Evolutionary conservation across 2,113 vertebrate species (phyloP).

Genomic region (Carassius gibelio): DNA sequence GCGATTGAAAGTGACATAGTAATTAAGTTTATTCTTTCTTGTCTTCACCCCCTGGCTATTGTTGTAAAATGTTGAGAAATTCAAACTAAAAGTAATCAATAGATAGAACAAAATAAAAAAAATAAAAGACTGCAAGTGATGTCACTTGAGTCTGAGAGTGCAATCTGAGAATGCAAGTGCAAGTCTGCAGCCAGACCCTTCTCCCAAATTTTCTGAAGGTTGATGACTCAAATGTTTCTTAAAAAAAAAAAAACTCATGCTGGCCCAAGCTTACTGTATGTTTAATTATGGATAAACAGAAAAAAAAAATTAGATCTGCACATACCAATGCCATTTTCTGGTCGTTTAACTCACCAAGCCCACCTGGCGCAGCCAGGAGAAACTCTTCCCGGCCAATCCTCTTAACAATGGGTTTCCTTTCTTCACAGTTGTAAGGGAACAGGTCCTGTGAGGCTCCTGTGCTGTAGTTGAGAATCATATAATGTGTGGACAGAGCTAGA

Average conservation of each 20-base stretch:
- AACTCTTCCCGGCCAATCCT: slow-evolving; percentile 94
- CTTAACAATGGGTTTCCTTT: slow-evolving; percentile 93
- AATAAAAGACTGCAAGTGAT: too few relatives aligned
- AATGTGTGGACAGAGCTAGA: slow-evolving; percentile 90
- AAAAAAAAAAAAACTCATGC: background rate
- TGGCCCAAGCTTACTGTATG: background rate
- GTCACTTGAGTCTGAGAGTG: too few relatives aligned
- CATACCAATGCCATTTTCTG: background rate
- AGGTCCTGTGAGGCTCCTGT: slow-evolving; percentile 91
- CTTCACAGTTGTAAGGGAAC: slow-evolving; percentile 93
- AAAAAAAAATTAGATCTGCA: background rate
- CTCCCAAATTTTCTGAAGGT: background rate
- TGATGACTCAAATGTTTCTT: background rate
- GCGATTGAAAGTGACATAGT: too few relatives aligned
- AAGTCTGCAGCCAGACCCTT: too few relatives aligned
- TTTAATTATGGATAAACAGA: background rate
- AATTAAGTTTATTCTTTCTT: too few relatives aligned
- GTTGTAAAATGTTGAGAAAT: too few relatives aligned
- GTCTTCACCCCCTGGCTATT: too few relatives aligned
- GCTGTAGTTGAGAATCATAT: slow-evolving; percentile 94
- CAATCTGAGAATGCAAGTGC: too few relatives aligned
- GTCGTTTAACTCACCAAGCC: slow-evolving; percentile 83
- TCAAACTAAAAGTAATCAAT: too few relatives aligned
- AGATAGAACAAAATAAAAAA: too few relatives aligned
- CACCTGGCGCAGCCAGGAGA: slow-evolving; percentile 92